Conservation (phyloP, 2,113 vertebrate genomes). For the Nothoprocta pentlandii region DNA sequence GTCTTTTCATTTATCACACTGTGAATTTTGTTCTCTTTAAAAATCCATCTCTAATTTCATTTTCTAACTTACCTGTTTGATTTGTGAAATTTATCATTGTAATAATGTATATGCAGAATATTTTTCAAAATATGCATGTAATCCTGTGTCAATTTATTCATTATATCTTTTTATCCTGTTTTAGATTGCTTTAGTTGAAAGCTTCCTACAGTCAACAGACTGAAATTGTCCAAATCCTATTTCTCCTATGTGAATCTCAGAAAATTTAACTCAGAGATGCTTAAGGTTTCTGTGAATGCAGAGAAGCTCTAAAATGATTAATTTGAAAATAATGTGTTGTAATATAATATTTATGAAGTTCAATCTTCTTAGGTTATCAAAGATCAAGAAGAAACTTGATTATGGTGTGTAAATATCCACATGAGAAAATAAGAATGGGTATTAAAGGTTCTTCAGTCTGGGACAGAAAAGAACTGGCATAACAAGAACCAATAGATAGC, state of each 20-base stretch:
- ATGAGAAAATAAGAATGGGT: not conserved
- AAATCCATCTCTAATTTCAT: not conserved
- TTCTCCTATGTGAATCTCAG: conserved; percentile 9
- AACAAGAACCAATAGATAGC: not conserved
- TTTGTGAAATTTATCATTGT: not conserved
- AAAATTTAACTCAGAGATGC: not conserved
- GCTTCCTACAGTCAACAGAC: conserved; percentile 5
- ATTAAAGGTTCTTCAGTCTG: not conserved
- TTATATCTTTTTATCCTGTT: not conserved
- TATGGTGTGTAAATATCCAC: not conserved
- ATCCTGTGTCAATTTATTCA: not conserved
- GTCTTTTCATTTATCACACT: not conserved
- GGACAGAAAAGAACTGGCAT: not conserved
- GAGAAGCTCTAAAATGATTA: conserved; percentile 30
- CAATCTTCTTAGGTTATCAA: conserved; percentile 38
- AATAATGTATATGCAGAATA: not conserved
- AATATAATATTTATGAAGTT: conserved; percentile 48
- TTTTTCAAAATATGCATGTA: not conserved
- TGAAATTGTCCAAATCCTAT: conserved; percentile 2
- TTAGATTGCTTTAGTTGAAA: conserved; percentile 30
- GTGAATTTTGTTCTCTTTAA: not conserved
- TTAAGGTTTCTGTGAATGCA: not conserved
- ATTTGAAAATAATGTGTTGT: conserved; percentile 47
- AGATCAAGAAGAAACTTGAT: conserved; percentile 42
- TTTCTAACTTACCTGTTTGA: not conserved